These are phyloP conservation scores for Drosophila seguyi DNA, from an alignment of 1,140 invertebrate species.

Conservation along the genomic window DNA sequence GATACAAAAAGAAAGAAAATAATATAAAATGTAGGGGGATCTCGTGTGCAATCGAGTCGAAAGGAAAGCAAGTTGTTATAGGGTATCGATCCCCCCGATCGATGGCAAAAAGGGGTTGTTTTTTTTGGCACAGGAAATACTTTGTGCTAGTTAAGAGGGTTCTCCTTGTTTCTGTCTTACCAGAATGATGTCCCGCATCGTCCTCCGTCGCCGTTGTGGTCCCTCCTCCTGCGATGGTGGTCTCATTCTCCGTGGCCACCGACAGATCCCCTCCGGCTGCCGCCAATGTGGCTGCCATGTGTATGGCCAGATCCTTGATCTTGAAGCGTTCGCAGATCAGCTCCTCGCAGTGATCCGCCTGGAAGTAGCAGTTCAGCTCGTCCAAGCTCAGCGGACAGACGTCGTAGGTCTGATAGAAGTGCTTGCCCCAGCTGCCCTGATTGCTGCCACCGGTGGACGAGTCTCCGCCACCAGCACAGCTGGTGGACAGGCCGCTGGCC, in stretches of 20 bases:
- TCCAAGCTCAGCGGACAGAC: slow-evolving; percentile 76
- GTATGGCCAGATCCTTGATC: slow-evolving; percentile 68
- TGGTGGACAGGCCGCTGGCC: slow-evolving; percentile 34
- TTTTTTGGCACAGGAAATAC: slow-evolving; percentile 38
- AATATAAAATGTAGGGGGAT: slow-evolving; percentile 5
- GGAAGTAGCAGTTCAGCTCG: slow-evolving; percentile 77
- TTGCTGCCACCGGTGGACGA: slow-evolving; percentile 66
- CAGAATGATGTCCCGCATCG: slow-evolving; percentile 85
- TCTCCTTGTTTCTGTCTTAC: slow-evolving; percentile 38
- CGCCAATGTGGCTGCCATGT: slow-evolving; percentile 32
- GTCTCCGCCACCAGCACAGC: slow-evolving; percentile 62
- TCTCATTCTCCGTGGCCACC: slow-evolving; percentile 18
- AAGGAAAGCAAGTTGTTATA: slow-evolving; percentile 4
- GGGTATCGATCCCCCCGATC: no score
- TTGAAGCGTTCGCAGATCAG: slow-evolving; percentile 83
- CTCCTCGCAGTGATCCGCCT: slow-evolving; percentile 78
- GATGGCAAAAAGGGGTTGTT: slow-evolving; percentile 29
- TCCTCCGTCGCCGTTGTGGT: slow-evolving; percentile 55
- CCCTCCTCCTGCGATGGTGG: slow-evolving; percentile 33
- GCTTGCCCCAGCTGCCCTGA: slow-evolving; percentile 86
- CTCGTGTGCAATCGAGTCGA: slow-evolving; percentile 18
- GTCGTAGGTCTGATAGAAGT: slow-evolving; percentile 77
- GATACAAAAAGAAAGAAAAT: slow-evolving; percentile 3
- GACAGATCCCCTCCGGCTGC: slow-evolving; percentile 27
- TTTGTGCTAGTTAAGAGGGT: not conserved